A percentile compares a stretch with the other conserved stretches of the same genome.
phyloP scores from a whole-genome alignment of 2,113 vertebrate species.

The Rhinolophus sinicus region DNA sequence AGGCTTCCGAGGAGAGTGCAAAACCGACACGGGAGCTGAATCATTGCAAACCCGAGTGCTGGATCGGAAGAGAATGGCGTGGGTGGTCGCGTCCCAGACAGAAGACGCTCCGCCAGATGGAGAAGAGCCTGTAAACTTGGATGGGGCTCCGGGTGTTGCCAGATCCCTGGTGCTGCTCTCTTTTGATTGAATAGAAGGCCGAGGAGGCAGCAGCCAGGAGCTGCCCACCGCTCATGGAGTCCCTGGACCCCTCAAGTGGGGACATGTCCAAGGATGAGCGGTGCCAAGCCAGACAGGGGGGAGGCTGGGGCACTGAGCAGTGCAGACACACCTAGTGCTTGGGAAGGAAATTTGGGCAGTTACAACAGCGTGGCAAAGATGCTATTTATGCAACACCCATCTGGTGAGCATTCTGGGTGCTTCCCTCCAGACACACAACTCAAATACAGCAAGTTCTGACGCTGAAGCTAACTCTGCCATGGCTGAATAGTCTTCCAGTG shows the following conservation, averaged over 20 bases:
- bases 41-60: slow-evolving; percentile 63
- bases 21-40: slow-evolving; percentile 38
- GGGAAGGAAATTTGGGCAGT: not conserved
- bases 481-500: not conserved
- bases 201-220: not conserved
- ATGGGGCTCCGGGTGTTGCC: slow-evolving; percentile 35
- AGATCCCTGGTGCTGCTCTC: slow-evolving; percentile 56
- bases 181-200: slow-evolving; percentile 16
- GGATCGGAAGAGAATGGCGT: slow-evolving; percentile 62
- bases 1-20: not conserved
- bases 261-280: not conserved
- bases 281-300: not conserved
- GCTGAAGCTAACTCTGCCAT: not conserved
- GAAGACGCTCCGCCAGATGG: slow-evolving; percentile 66
- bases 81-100: slow-evolving; percentile 71
- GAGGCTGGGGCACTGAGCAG: not conserved
- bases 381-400: slow-evolving; percentile 75
- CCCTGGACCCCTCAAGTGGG: no score
- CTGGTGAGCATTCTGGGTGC: slow-evolving; percentile 68
- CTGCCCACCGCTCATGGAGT: not conserved
- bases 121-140: slow-evolving; percentile 61
- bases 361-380: not conserved
- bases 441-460: not conserved
- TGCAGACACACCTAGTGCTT: not conserved
- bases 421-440: slow-evolving; percentile 28